A percentile compares a stretch with the other conserved stretches of the same genome.
These are phyloP conservation scores for Himalopsyche phryganea DNA, from an alignment of 1,140 invertebrate genomes.

Conservation along the genomic window DNA sequence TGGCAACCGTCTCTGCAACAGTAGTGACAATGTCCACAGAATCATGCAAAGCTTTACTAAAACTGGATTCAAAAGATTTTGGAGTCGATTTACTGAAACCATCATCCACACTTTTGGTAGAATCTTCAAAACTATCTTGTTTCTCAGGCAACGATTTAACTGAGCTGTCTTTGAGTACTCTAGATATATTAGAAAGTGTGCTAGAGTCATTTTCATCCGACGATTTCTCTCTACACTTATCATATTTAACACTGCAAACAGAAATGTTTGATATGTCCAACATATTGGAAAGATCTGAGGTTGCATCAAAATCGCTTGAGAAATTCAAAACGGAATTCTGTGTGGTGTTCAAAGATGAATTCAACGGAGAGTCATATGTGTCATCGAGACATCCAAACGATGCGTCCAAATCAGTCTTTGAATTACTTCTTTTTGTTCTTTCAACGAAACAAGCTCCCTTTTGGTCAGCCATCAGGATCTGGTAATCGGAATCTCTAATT, in stretches of 20 bases:
- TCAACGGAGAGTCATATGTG: slow-evolving; percentile 8
- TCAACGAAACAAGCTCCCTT: slow-evolving; percentile 4
- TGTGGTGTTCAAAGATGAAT: slow-evolving; percentile 18
- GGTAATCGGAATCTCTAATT: slow-evolving; percentile 24
- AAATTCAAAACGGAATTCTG: slow-evolving; percentile 22
- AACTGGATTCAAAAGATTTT: too few species aligned
- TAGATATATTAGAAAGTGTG: too few species aligned
- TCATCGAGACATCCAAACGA: slow-evolving; percentile 5
- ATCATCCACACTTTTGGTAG: too few species aligned
- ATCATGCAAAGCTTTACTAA: not conserved
- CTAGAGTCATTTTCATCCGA: not conserved
- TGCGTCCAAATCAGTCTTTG: not conserved
- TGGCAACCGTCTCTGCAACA: not conserved
- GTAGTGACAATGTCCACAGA: not conserved
- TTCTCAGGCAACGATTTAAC: too few species aligned
- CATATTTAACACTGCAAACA: slow-evolving; percentile 1
- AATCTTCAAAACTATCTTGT: too few species aligned
- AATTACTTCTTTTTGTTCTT: slow-evolving; percentile 4
- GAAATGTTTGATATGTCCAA: slow-evolving; percentile 14
- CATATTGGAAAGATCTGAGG: slow-evolving; percentile 10
- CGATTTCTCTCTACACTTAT: slow-evolving; percentile 4
- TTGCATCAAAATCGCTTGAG: slow-evolving; percentile 18
- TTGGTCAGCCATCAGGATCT: slow-evolving; percentile 19
- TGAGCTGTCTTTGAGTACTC: too few species aligned
- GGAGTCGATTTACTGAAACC: too few species aligned